Percentiles rank a stretch among this genome's conserved stretches.
Conservation (phyloP, 2,888 invertebrate genomes). For the Colostygia pectinataria region DNA sequence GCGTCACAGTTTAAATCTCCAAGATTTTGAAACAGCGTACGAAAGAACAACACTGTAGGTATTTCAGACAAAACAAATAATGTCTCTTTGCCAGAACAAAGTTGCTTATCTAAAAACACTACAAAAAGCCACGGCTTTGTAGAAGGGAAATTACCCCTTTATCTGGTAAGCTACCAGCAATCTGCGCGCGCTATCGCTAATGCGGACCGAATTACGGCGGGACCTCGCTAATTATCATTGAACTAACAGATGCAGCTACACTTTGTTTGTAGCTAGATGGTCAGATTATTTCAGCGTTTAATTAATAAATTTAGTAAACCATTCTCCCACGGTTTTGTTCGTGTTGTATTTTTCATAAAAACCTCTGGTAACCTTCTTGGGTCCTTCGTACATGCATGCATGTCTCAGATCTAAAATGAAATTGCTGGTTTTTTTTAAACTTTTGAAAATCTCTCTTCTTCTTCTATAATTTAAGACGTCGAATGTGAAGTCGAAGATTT, state of each 20-base stretch:
- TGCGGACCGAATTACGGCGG: slow-evolving; percentile 26
- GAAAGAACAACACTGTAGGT: neutral
- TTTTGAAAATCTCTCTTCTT: too few relatives aligned
- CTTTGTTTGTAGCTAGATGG: slow-evolving; percentile 1
- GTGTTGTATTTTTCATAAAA: too few relatives aligned
- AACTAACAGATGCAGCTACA: slow-evolving; percentile 23
- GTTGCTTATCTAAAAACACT: slow-evolving; percentile 31
- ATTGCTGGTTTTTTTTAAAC: too few relatives aligned
- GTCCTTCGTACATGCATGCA: too few relatives aligned
- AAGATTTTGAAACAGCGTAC: too few relatives aligned
- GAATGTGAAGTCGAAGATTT: too few relatives aligned
- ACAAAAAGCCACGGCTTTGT: slow-evolving; percentile 31
- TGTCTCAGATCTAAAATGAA: too few relatives aligned
- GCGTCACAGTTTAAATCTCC: too few relatives aligned
- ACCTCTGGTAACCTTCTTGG: too few relatives aligned
- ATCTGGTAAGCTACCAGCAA: slow-evolving; percentile 34
- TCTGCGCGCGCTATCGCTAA: slow-evolving; percentile 31
- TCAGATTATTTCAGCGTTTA: slow-evolving; percentile 1
- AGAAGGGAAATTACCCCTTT: slow-evolving; percentile 38
- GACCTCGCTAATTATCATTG: slow-evolving; percentile 32
- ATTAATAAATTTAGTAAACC: too few relatives aligned
- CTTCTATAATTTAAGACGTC: too few relatives aligned
- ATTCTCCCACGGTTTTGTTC: too few relatives aligned
- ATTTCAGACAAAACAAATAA: slow-evolving; percentile 6
- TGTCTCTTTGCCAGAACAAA: slow-evolving; percentile 11